These are phyloP conservation scores for Protonemura montana DNA, from an alignment of 2,888 invertebrate genomes.

Conservation along the genomic window DNA sequence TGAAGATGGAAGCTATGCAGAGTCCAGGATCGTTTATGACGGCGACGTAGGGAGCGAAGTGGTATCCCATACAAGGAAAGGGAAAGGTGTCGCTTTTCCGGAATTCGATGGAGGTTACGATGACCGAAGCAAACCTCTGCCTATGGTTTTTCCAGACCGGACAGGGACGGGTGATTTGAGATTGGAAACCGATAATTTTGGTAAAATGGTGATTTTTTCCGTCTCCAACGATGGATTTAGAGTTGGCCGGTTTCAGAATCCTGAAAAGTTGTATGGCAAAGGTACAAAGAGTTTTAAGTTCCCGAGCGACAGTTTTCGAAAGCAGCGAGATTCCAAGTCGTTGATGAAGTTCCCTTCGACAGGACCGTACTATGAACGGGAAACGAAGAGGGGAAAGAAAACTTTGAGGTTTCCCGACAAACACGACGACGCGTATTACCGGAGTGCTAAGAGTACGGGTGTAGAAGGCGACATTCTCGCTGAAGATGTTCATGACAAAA, in stretches of 20 bases:
- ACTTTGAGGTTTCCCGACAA: conserved; percentile 2
- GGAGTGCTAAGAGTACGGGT: background rate
- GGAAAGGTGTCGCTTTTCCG: conserved; percentile 34
- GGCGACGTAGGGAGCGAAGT: background rate
- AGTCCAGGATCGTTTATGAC: conserved; percentile 15
- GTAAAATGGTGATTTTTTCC: conserved; percentile 25
- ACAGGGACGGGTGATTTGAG: conserved; percentile 54
- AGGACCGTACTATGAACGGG: background rate
- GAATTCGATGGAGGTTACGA: background rate
- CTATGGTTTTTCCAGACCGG: conserved; percentile 53
- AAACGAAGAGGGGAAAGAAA: conserved; percentile 4
- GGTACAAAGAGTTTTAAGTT: conserved; percentile 19
- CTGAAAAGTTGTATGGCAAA: conserved; percentile 13
- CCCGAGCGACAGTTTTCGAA: conserved; percentile 1
- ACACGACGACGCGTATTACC: background rate
- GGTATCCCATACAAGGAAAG: conserved; percentile 18
- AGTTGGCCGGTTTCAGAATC: conserved; percentile 2
- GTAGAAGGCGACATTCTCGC: conserved; percentile 16
- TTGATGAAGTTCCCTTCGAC: conserved; percentile 27
- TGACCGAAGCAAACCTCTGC: background rate
- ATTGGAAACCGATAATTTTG: conserved; percentile 51
- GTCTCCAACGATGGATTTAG: conserved; percentile 27
- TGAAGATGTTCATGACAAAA: background rate
- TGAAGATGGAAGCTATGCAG: conserved; percentile 13
- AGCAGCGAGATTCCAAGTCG: conserved; percentile 30